Base-by-base conservation (phyloP, 2,113 vertebrate species). In the Ageneiosus marmoratus region DNA sequence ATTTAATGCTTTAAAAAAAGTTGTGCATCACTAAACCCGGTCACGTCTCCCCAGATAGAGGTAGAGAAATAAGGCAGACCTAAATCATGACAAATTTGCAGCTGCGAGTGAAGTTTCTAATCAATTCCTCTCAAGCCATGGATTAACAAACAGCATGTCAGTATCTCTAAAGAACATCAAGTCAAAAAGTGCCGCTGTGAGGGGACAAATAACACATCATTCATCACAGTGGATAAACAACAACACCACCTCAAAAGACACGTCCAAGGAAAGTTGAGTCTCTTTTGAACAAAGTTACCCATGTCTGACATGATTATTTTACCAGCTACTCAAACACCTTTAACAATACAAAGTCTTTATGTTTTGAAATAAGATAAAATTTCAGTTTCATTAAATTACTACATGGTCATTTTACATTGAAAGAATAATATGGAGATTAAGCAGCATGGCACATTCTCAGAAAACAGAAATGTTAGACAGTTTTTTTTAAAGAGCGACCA, bases 111-210 rank as follows among this genome's bases (percentile, higher is more conserved):
- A 37, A 51, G 46, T n/a, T 75, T 65, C 34, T 34, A 58, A 83
- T 83, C 82, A 77, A 77, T 83, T 70, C 53, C 8, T 56, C 60
- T 76, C 34, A 44, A 55, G 72, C 81, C 27, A 8, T 15, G 67
- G 67, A 27, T 81, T 73, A 41, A 73, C 27, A 48, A 44, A 48
- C 58, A 83, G 34, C 74, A 53, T 32, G 75, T 27, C 82, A 34
- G 27, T 48, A 69, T n/a, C 74, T 56, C 37, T 41, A 55, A 76
- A 83, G 74, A 83, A 78, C 82, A 77, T 78, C 34, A 78, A 77
- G 32, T 63, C 37, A 77, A 56, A 44, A 74, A 56, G 82, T 67
- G 72, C 13, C 1, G 16, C 29, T 46, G 70, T 60, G 27, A 56
- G 50, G 24, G 15, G 60, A 22, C 29, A 55, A 53, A 77, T 75